Base-by-base conservation (phyloP, 2,113 vertebrate genomes). In the Climacteris rufus region DNA sequence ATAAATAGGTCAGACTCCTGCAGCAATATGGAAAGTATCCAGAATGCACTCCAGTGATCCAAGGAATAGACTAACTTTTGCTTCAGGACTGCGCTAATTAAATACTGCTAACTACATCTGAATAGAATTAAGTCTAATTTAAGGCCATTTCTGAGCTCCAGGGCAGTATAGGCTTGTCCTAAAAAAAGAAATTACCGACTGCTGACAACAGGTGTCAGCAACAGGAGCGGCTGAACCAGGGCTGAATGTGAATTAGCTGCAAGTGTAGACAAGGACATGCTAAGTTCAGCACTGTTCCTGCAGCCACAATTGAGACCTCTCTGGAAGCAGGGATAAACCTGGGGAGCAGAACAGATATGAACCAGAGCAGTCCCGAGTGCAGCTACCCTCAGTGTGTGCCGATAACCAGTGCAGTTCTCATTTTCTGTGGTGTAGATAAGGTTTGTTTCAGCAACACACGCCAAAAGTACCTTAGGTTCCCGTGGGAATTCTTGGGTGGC, bases 161-260 rank as follows among this genome's bases (percentile, higher is more conserved):
- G 96, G 93, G 92, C 93, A 95, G 54, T 24, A 35, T 24, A 71
- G 64, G 31, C 79, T 78, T 84, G 76, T 93, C 94, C 92, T 88
- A 83, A 96, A 94, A 89, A 89, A 88, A 93, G 82, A 94, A 95
- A 96, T 95, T 90, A 87, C 93, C 25, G 23, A 78, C 83, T 93
- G 94, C 90, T 96, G 94, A 96, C 94, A 95, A 96, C 93, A 97
- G 96, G 92, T 96, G 94, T 97, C 94, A 96, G 94, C 96, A 95
- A 71, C 69, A 88, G 72, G 89, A 92, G 85, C 2, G 0, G 68
- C 76, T 81, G 88, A 75, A 90, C 15, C 27, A 2, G 28, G 45
- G 53, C 49, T 90, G 93, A 84, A 91, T 82, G 83, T 71, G 95
- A 84, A 91, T 95, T 52, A 95, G 64, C 76, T 89, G 56, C 83